These are phyloP conservation scores for Limnephilus lunatus DNA, from an alignment of 2,888 invertebrate genomes.

Conservation along the genomic window DNA sequence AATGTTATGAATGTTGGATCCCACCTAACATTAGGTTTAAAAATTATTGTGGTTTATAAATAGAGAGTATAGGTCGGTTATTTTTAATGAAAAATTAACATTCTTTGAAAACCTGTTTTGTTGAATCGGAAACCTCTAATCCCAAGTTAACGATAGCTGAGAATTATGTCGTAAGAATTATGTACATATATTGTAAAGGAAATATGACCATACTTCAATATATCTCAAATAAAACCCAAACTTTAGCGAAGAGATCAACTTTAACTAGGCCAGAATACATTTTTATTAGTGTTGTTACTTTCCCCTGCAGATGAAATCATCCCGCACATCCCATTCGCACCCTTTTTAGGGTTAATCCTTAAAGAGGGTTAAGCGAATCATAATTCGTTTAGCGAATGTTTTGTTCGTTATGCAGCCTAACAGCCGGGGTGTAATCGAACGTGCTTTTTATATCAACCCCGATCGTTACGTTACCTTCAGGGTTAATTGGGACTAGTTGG, in stretches of 20 bases:
- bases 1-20: no score
- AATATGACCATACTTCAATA: neutral
- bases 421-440: constrained; percentile 49
- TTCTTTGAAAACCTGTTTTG: no score
- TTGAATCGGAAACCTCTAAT: no score
- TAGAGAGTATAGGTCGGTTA: no score
- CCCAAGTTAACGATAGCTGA: no score
- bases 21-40: no score
- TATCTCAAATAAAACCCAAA: neutral
- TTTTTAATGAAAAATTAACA: no score
- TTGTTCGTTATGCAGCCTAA: constrained; percentile 58
- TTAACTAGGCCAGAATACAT: neutral
- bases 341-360: constrained; percentile 47
- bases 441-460: constrained; percentile 44
- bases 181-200: neutral
- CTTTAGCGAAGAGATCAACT: neutral
- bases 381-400: constrained; percentile 63
- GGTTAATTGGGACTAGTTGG: neutral
- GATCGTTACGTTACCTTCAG: neutral
- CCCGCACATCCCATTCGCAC: constrained; percentile 45
- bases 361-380: constrained; percentile 65
- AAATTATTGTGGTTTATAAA: no score
- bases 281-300: constrained; percentile 10
- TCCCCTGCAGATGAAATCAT: constrained; percentile 7
- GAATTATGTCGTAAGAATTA: no score